Evolutionary conservation across 2,797 vertebrate genomes (phyloP).

Genomic region (Pseudochirops cupreus): DNA sequence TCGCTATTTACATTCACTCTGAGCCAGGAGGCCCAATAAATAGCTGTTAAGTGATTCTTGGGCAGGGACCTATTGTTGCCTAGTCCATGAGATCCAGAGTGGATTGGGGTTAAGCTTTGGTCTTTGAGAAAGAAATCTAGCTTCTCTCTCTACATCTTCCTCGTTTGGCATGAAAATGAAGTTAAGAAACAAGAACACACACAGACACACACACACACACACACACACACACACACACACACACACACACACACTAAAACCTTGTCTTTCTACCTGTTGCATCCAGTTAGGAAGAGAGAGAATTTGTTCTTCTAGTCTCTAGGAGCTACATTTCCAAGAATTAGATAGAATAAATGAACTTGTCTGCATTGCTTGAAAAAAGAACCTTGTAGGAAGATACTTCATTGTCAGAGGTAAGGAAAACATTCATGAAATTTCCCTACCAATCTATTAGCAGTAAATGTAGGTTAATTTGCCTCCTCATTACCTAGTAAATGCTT

Average conservation of each 20-base stretch:
- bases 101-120: no score
- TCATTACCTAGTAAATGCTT: slow-evolving; percentile 79
- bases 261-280: neutral
- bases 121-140: no score
- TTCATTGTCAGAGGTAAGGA: slow-evolving; percentile 67
- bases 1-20: no score
- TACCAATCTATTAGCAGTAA: slow-evolving; percentile 77
- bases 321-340: neutral
- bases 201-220: no score
- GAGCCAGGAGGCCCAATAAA: no score
- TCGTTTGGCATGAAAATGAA: no score
- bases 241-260: neutral
- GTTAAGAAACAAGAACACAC: no score
- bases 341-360: neutral
- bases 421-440: slow-evolving; percentile 71
- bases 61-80: no score
- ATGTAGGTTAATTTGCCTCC: slow-evolving; percentile 81
- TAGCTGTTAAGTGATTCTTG: no score
- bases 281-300: neutral
- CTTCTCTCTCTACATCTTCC: no score
- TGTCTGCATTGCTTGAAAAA: slow-evolving; percentile 53
- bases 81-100: no score
- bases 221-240: no score
- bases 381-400: slow-evolving; percentile 56
- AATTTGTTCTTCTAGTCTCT: neutral